A percentile compares a stretch with the other conserved stretches of the same genome.
Conservation (phyloP, 2,113 vertebrate species). For the Albula glossodonta region DNA sequence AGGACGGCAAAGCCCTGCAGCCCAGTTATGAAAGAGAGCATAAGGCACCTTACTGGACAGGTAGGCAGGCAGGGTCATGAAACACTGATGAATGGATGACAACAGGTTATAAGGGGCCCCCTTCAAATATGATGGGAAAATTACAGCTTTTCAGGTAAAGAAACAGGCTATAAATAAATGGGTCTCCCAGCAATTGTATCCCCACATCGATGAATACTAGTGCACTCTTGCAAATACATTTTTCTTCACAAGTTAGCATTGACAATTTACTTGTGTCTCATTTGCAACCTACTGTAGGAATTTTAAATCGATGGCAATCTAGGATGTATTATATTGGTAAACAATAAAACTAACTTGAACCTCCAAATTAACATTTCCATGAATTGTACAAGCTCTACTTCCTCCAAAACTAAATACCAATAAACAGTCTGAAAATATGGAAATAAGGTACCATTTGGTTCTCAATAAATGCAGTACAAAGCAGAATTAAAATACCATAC, state of each 20-base stretch:
- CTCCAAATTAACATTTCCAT: neutral
- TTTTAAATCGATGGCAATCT: neutral
- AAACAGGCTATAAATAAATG: neutral
- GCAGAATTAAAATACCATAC: neutral
- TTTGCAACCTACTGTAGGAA: no score
- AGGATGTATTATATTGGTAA: neutral
- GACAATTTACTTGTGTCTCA: neutral
- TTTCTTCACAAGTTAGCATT: neutral
- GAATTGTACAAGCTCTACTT: neutral
- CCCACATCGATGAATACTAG: no score
- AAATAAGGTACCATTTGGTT: neutral
- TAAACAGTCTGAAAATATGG: neutral
- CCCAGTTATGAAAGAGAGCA: conserved; percentile 20
- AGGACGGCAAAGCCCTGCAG: conserved; percentile 16
- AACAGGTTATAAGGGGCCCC: conserved; percentile 3
- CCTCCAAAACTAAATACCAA: neutral
- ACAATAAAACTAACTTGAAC: neutral
- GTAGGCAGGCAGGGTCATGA: conserved; percentile 11
- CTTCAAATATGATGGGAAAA: conserved; percentile 20
- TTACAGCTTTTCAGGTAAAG: conserved; percentile 31
- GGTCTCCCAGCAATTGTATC: no score
- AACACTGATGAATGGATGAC: neutral
- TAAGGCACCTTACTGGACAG: conserved; percentile 18
- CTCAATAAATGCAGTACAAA: neutral
- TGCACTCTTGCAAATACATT: neutral